Evolutionary conservation across 2,113 vertebrate species (phyloP).

Genomic region (Cheilinus undulatus): DNA sequence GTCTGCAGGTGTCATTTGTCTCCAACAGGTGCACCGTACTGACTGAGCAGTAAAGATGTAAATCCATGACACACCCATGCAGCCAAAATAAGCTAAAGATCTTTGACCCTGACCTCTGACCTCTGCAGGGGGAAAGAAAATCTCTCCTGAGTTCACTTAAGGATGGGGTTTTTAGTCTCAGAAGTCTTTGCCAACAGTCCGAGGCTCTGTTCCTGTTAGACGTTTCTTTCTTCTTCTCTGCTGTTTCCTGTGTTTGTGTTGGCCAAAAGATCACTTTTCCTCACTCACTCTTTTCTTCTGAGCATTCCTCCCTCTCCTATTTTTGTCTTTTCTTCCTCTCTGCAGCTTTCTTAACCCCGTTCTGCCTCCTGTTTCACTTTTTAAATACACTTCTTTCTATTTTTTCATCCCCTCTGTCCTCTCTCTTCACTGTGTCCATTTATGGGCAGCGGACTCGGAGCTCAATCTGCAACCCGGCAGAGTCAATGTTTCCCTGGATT

Average conservation of each 20-base stretch:
- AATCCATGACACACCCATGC: background rate
- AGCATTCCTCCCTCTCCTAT: slow-evolving; percentile 32
- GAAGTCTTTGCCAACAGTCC: background rate
- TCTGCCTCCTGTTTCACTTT: slow-evolving; percentile 2
- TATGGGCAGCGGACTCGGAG: slow-evolving; percentile 57
- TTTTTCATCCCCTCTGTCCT: background rate
- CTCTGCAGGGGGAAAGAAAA: slow-evolving; percentile 1
- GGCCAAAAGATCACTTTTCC: slow-evolving; percentile 21
- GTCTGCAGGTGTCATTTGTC: no score
- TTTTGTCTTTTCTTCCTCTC: slow-evolving; percentile 32
- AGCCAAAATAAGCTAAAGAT: background rate
- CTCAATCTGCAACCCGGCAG: slow-evolving; percentile 21
- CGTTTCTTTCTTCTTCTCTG: background rate
- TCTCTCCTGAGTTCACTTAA: background rate
- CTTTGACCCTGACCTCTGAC: slow-evolving; percentile 9
- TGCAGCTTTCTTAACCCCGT: background rate
- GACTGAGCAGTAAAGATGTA: no score
- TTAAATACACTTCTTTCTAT: background rate
- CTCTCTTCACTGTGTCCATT: slow-evolving; percentile 50
- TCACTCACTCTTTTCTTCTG: slow-evolving; percentile 15
- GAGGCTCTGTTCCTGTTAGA: slow-evolving; percentile 7
- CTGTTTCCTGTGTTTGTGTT: slow-evolving; percentile 63
- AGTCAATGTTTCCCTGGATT: slow-evolving; percentile 33
- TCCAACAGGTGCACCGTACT: no score
- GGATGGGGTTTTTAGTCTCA: background rate